These are phyloP conservation scores for Dermatemys mawii DNA, from an alignment of 2,113 vertebrate species.

Conservation along the genomic window DNA sequence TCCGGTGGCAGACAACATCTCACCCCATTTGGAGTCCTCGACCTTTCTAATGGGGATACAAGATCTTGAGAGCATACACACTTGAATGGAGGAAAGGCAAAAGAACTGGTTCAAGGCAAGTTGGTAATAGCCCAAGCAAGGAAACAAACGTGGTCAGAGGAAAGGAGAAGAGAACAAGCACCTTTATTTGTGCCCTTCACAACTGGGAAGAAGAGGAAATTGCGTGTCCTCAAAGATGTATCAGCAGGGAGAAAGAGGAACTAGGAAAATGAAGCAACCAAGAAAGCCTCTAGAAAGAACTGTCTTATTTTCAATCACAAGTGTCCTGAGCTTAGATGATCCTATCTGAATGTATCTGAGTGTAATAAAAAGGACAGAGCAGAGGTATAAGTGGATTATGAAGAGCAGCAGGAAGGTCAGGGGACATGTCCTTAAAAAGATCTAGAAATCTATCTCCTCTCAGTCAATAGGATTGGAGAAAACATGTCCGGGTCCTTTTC, in stretches of 20 bases:
- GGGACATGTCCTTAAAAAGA: not conserved
- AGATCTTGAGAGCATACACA: not conserved
- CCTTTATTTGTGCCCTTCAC: not conserved
- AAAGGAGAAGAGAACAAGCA: not conserved
- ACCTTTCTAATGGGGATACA: not conserved
- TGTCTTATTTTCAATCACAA: not conserved
- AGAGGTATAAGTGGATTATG: not conserved
- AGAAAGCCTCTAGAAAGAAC: not conserved
- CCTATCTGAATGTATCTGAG: not conserved
- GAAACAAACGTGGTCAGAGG: not conserved
- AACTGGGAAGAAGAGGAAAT: not conserved
- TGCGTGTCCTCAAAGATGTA: not conserved
- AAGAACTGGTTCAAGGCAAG: constrained; percentile 29
- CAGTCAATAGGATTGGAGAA: not conserved
- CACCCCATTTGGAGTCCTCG: not conserved
- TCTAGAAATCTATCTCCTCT: not conserved
- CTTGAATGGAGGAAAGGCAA: not conserved
- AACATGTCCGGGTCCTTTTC: not conserved
- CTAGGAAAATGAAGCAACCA: not conserved
- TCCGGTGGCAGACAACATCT: not conserved
- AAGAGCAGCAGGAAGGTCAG: not conserved
- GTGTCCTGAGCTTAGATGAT: not conserved
- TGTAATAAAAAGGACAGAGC: not conserved
- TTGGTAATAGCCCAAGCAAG: not conserved
- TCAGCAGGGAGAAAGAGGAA: not conserved